Evolutionary conservation across 2,113 vertebrate genomes (phyloP).

Genomic region (Gymnobelideus leadbeateri): DNA sequence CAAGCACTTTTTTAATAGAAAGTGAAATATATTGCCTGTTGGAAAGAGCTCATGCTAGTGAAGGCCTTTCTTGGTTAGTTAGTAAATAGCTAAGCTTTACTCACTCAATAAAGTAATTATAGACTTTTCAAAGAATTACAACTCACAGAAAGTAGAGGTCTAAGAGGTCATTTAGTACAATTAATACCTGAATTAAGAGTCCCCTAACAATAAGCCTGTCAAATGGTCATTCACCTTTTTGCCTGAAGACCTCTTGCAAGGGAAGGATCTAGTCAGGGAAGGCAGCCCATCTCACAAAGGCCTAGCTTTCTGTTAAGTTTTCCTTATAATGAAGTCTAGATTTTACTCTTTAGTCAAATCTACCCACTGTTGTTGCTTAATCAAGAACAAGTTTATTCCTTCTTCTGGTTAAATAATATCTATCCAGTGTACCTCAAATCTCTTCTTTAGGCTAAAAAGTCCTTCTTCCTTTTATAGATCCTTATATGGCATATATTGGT

Average conservation of each 20-base stretch:
- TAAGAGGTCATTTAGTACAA: background rate
- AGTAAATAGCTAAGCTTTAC: slow-evolving; percentile 1
- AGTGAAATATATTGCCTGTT: background rate
- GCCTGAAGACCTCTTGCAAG: background rate
- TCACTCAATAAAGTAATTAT: background rate
- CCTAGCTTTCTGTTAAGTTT: background rate
- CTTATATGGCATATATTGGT: background rate
- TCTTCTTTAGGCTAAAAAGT: too few relatives aligned
- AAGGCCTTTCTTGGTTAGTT: background rate
- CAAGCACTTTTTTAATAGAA: background rate
- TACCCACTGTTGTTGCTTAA: background rate
- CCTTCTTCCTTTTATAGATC: background rate
- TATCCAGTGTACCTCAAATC: too few relatives aligned
- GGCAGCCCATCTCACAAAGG: too few relatives aligned
- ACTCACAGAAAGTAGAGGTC: too few relatives aligned
- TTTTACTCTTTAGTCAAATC: background rate
- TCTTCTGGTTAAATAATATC: too few relatives aligned
- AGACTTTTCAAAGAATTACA: background rate
- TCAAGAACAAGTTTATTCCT: too few relatives aligned
- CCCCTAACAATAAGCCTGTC: background rate
- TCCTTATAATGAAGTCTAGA: background rate
- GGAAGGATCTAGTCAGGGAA: too few relatives aligned
- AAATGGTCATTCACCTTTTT: background rate
- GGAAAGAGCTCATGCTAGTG: slow-evolving; percentile 15
- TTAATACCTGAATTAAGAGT: background rate